Evolutionary conservation across 2,888 invertebrate genomes (phyloP).

Genomic region (Meiosimyza platycephala): DNA sequence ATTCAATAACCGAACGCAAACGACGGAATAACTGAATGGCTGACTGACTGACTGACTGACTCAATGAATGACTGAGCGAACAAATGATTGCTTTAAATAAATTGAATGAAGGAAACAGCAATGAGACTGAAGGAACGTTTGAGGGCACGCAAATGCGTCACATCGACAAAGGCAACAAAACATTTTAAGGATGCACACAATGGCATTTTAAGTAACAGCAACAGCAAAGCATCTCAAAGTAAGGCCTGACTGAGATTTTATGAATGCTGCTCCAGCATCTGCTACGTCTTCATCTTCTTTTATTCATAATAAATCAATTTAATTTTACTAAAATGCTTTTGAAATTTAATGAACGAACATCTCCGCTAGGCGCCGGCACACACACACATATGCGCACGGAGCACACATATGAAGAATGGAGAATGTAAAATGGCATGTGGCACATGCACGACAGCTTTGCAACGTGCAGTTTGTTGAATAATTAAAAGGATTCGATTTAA

Average conservation of each 20-base stretch:
- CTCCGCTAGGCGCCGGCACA: neutral
- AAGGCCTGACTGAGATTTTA: neutral
- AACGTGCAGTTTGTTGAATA: slow-evolving; percentile 24
- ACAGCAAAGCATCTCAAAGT: slow-evolving; percentile 10
- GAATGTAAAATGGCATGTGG: neutral
- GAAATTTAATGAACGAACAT: slow-evolving; percentile 27
- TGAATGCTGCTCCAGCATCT: neutral
- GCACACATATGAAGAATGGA: neutral
- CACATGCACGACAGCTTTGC: slow-evolving; percentile 3
- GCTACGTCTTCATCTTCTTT: neutral
- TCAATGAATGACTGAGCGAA: neutral
- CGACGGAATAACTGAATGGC: neutral
- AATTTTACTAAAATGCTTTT: slow-evolving; percentile 28
- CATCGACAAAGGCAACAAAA: neutral
- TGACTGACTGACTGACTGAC: neutral
- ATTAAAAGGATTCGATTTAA: slow-evolving; percentile 13
- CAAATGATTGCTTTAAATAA: neutral
- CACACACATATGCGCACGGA: neutral
- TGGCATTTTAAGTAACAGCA: slow-evolving; percentile 17
- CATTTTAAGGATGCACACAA: slow-evolving; percentile 7
- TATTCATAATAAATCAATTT: slow-evolving; percentile 30
- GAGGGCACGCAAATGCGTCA: neutral
- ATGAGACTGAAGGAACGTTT: neutral
- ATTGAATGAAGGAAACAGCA: neutral
- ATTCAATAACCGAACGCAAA: slow-evolving; percentile 23